Percentiles rank a stretch among this genome's conserved stretches.
These are phyloP conservation scores for Parasteatoda lunata DNA, from an alignment of 2,888 invertebrate genomes.

Conservation along the genomic window DNA sequence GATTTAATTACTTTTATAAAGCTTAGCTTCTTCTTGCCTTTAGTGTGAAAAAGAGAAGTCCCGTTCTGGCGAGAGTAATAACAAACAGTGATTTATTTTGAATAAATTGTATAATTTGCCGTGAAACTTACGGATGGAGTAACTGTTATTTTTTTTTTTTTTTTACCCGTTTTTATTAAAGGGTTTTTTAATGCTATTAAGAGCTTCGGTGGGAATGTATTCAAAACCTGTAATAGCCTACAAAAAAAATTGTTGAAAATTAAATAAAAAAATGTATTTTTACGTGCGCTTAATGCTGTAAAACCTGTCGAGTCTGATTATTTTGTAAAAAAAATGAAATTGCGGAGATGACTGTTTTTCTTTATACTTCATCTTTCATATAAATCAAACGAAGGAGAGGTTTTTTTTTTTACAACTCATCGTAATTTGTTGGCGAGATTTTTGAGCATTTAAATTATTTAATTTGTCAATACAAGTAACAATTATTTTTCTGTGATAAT, in stretches of 20 bases:
- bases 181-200: not conserved
- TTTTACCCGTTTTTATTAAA: slow-evolving; percentile 17
- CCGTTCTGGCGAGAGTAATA: not conserved
- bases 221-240: not conserved
- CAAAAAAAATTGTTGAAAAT: not conserved
- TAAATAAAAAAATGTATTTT: not conserved
- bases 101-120: slow-evolving; percentile 64
- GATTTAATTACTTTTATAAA: slow-evolving; percentile 67
- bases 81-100: slow-evolving; percentile 59
- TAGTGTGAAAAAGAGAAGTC: slow-evolving; percentile 38
- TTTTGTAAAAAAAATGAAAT: slow-evolving; percentile 23
- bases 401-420: not conserved
- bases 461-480: no score
- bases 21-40: slow-evolving; percentile 26
- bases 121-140: slow-evolving; percentile 17
- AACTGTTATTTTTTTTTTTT: not conserved
- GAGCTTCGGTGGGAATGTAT: not conserved
- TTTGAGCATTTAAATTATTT: no score
- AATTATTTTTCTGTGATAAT: no score
- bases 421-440: not conserved
- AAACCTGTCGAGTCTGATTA: slow-evolving; percentile 36
- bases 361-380: slow-evolving; percentile 9
- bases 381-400: not conserved
- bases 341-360: not conserved
- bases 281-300: slow-evolving; percentile 27